A percentile compares a stretch with the other conserved stretches of the same genome.
Conservation (phyloP, 2,888 invertebrate species). For the Synanthedon formicaeformis region DNA sequence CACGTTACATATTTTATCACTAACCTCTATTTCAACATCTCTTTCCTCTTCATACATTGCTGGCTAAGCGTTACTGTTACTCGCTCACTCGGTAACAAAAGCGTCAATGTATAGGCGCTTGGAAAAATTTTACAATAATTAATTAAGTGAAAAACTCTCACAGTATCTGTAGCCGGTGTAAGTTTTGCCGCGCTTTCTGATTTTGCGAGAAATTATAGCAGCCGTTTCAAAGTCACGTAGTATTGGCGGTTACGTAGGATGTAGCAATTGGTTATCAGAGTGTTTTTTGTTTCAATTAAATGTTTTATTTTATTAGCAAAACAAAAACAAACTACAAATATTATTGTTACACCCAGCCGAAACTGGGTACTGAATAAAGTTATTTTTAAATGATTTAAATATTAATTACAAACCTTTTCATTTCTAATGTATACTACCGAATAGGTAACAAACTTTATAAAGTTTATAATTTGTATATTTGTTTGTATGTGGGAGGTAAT, state of each 20-base stretch:
- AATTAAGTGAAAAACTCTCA: background rate
- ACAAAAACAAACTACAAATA: no score
- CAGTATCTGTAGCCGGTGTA: conserved; percentile 10
- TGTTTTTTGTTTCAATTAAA: background rate
- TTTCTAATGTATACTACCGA: no score
- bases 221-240: conserved; percentile 55
- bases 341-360: no score
- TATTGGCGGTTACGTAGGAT: conserved; percentile 53
- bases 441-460: no score
- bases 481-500: no score
- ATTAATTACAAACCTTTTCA: no score
- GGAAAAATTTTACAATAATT: background rate
- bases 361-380: no score
- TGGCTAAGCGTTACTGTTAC: conserved; percentile 1
- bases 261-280: conserved; percentile 27
- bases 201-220: conserved; percentile 53
- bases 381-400: no score
- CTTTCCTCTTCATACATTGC: conserved; percentile 12
- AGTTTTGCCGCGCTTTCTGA: conserved; percentile 63
- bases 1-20: conserved; percentile 33
- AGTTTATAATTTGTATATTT: no score
- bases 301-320: no score
- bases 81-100: background rate
- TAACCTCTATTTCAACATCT: conserved; percentile 45
- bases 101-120: background rate